Evolutionary conservation across 2,113 vertebrate species (phyloP).

Genomic region (Falcunculus frontatus): DNA sequence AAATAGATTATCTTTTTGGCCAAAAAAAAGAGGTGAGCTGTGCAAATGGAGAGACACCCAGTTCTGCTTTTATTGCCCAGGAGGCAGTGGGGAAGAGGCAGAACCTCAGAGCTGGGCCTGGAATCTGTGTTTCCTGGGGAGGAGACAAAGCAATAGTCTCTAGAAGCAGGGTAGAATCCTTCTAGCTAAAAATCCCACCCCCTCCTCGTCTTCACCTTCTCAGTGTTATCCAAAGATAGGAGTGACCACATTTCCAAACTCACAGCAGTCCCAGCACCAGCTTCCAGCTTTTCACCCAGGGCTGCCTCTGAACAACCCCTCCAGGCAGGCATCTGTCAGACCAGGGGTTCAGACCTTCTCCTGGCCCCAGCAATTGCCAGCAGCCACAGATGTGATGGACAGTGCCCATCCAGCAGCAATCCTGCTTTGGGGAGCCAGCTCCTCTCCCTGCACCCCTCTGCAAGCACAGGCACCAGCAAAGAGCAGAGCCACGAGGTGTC

Average conservation of each 20-base stretch:
- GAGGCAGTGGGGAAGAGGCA: background rate
- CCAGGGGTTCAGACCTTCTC: background rate
- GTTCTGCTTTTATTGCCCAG: background rate
- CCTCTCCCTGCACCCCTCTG: background rate
- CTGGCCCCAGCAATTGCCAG: background rate
- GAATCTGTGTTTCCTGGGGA: background rate
- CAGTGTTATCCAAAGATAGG: background rate
- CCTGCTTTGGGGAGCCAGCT: background rate
- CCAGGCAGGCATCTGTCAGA: background rate
- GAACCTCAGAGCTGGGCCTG: background rate
- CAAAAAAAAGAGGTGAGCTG: constrained; percentile 25
- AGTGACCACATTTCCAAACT: background rate
- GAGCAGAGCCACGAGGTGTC: background rate
- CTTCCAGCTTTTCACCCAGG: background rate
- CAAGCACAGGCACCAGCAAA: background rate
- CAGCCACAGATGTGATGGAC: rapidly evolving
- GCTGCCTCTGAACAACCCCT: background rate
- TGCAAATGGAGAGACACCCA: background rate
- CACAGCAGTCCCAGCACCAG: background rate
- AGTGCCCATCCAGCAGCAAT: background rate
- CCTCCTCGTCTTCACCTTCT: background rate
- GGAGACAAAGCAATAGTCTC: background rate
- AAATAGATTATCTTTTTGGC: constrained; percentile 42
- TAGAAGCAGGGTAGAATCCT: background rate
- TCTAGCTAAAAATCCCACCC: background rate